Conservation (phyloP, 2,888 invertebrate species). For the Chrysina gloriosa region DNA sequence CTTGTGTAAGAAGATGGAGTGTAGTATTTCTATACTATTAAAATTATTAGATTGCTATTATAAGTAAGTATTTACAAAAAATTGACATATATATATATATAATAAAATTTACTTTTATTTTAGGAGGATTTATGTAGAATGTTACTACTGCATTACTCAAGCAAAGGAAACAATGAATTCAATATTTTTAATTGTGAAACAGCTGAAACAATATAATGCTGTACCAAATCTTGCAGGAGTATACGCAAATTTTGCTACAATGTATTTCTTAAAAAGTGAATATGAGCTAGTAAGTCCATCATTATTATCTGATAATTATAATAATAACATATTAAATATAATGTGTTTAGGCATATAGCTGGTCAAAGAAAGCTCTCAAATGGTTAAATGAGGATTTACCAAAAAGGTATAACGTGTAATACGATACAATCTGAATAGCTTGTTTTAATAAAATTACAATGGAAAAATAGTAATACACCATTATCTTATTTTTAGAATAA, state of each 20-base stretch:
- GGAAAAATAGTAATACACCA: not conserved
- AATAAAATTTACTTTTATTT: constrained; percentile 3
- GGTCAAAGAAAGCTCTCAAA: constrained; percentile 81
- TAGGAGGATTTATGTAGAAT: constrained; percentile 86
- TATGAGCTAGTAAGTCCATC: constrained; percentile 76
- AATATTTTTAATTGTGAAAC: constrained; percentile 68
- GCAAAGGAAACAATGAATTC: constrained; percentile 79
- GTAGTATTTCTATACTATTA: constrained; percentile 67
- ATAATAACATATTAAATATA: constrained; percentile 21
- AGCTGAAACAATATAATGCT: constrained; percentile 65
- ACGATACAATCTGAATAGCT: not conserved
- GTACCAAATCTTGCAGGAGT: constrained; percentile 74
- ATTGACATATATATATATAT: not conserved
- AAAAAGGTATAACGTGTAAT: constrained; percentile 65
- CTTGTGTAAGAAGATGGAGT: constrained; percentile 60
- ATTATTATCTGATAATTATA: constrained; percentile 6
- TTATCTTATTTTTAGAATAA: constrained; percentile 66
- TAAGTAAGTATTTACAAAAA: constrained; percentile 70
- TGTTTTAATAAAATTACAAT: constrained; percentile 14
- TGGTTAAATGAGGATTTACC: constrained; percentile 74
- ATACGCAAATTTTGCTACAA: constrained; percentile 84
- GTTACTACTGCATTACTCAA: constrained; percentile 82
- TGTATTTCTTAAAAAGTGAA: constrained; percentile 87
- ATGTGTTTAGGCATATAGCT: constrained; percentile 71
- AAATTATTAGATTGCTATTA: constrained; percentile 86